Conservation (phyloP, 1,140 invertebrate genomes). For the Aethina tumida region DNA sequence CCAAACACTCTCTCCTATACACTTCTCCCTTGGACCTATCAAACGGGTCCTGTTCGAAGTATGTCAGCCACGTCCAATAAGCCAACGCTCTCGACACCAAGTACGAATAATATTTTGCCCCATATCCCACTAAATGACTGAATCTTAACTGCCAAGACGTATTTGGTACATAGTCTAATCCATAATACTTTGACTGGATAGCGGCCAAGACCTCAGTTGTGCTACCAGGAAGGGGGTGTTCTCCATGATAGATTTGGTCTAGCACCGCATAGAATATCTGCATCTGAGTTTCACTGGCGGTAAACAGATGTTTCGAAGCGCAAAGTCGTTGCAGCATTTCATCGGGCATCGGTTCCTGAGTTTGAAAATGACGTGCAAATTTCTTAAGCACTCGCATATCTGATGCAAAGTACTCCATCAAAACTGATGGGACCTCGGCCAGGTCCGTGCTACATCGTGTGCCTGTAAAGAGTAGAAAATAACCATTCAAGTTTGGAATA, state of each 20-base stretch:
- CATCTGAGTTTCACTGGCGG: constrained; percentile 82
- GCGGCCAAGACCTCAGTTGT: constrained; percentile 74
- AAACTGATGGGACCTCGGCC: constrained; percentile 94
- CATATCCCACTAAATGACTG: constrained; percentile 94
- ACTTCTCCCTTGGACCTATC: constrained; percentile 62
- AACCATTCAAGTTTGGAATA: neutral
- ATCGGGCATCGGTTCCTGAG: constrained; percentile 71
- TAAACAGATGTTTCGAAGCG: constrained; percentile 75
- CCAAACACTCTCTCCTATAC: constrained; percentile 67
- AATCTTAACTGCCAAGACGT: constrained; percentile 96
- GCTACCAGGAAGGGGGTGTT: constrained; percentile 39
- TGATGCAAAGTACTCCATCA: constrained; percentile 97
- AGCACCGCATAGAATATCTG: constrained; percentile 83
- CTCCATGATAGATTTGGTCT: constrained; percentile 82
- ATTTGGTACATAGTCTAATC: constrained; percentile 75
- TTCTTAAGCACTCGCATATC: constrained; percentile 75
- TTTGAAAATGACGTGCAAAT: constrained; percentile 89
- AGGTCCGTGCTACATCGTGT: constrained; percentile 96
- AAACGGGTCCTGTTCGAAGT: constrained; percentile 79
- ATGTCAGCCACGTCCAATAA: constrained; percentile 85
- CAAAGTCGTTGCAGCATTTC: constrained; percentile 68
- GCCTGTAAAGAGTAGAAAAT: constrained; percentile 10
- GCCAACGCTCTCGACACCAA: constrained; percentile 88
- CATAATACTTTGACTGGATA: constrained; percentile 76
- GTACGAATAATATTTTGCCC: constrained; percentile 97